Evolutionary conservation across 2,113 vertebrate genomes (phyloP).

Genomic region (Microcebus tavaratra): DNA sequence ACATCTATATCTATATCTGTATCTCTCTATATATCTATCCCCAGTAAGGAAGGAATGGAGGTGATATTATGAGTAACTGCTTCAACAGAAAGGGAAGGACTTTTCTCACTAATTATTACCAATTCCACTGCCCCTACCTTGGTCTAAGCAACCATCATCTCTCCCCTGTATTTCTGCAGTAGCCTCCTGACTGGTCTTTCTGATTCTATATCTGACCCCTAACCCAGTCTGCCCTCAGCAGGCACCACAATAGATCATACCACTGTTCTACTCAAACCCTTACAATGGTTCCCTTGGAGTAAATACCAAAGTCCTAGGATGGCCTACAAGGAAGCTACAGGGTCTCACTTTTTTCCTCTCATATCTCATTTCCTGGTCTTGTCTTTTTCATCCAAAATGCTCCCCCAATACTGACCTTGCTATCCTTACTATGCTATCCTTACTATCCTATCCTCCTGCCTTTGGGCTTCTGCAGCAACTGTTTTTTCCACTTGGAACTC

Average conservation of each 20-base stretch:
- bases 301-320: neutral
- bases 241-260: neutral
- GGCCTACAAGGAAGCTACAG: neutral
- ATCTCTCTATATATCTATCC: neutral
- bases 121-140: neutral
- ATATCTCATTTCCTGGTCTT: neutral
- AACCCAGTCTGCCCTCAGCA: neutral
- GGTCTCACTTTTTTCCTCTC: neutral
- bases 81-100: neutral
- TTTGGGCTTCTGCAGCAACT: neutral
- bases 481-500: neutral
- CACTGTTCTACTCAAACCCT: neutral
- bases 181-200: neutral
- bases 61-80: neutral
- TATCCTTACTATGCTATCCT: too few species aligned
- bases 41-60: neutral
- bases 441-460: neutral
- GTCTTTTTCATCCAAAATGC: neutral
- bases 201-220: neutral
- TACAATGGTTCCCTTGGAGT: rapidly evolving
- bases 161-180: neutral
- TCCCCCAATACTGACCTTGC: neutral
- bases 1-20: neutral
- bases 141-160: neutral
- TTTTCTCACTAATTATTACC: neutral